Evolutionary conservation across 2,888 invertebrate genomes (phyloP).

Genomic region (Aspidiotus rigidus): DNA sequence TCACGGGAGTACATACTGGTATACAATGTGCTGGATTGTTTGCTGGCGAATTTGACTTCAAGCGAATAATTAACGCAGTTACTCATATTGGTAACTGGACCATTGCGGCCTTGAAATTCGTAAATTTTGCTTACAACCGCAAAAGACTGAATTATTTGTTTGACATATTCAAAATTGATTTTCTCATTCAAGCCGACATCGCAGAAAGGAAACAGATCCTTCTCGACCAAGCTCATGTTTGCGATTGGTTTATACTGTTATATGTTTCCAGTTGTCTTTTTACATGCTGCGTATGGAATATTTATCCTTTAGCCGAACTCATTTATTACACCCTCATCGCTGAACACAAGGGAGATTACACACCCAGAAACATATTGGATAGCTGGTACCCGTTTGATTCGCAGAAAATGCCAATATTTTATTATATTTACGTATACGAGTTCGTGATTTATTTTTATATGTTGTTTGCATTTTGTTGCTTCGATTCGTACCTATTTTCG

Average conservation of each 20-base stretch:
- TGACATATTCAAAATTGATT: slow-evolving; percentile 24
- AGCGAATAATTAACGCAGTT: slow-evolving; percentile 24
- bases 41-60: slow-evolving; percentile 8
- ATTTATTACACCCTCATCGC: slow-evolving; percentile 20
- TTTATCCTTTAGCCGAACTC: slow-evolving; percentile 30
- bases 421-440: slow-evolving; percentile 29
- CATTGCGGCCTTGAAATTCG: slow-evolving; percentile 27
- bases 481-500: slow-evolving; percentile 32
- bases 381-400: slow-evolving; percentile 33
- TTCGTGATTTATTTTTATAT: slow-evolving; percentile 30
- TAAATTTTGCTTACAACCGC: slow-evolving; percentile 13
- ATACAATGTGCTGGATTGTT: slow-evolving; percentile 20
- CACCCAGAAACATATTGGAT: slow-evolving; percentile 26
- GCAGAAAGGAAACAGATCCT: slow-evolving; percentile 26
- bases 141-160: slow-evolving; percentile 21
- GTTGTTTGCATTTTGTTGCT: slow-evolving; percentile 32
- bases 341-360: slow-evolving; percentile 3
- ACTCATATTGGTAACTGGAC: slow-evolving; percentile 30
- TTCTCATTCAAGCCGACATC: slow-evolving; percentile 14
- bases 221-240: slow-evolving; percentile 22
- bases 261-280: slow-evolving; percentile 25
- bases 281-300: slow-evolving; percentile 28
- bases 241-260: slow-evolving; percentile 29
- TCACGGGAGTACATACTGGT: slow-evolving; percentile 26
- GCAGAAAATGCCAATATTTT: slow-evolving; percentile 18